phyloP scores from a whole-genome alignment of 2,113 vertebrate species.

The Phocoena phocoena region DNA sequence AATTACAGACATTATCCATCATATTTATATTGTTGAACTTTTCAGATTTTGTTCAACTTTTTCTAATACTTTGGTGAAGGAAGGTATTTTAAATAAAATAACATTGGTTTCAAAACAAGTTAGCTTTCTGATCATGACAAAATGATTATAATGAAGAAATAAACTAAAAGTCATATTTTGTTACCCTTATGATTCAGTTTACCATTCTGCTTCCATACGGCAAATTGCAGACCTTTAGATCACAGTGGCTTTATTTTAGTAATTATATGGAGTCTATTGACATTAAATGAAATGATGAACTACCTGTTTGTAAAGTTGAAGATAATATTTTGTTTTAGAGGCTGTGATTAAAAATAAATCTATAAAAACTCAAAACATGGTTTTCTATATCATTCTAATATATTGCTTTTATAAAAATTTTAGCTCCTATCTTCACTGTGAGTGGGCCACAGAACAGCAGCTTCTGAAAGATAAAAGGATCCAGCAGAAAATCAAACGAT shows the following conservation, averaged over 20 bases:
- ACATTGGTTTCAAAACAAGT: background rate
- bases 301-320: constrained; percentile 28
- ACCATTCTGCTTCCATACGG: background rate
- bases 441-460: constrained; percentile 98
- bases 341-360: constrained; percentile 24
- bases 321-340: background rate
- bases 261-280: background rate
- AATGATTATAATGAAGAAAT: constrained; percentile 20
- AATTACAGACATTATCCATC: background rate
- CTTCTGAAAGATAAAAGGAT: constrained; percentile 99
- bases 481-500: constrained; percentile 99
- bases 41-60: background rate
- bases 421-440: constrained; percentile 99
- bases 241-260: constrained; percentile 3
- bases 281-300: background rate
- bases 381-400: constrained; percentile 63
- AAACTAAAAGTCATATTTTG: background rate
- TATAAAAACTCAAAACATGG: background rate
- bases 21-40: background rate
- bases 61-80: background rate
- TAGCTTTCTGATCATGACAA: constrained; percentile 15
- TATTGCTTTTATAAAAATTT: constrained; percentile 71
- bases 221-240: background rate
- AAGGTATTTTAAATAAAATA: constrained; percentile 37
- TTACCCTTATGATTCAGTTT: background rate